Percentiles rank a stretch among this genome's conserved stretches.
phyloP scores from a whole-genome alignment of 2,888 invertebrate species.

The Oscheius onirici region DNA sequence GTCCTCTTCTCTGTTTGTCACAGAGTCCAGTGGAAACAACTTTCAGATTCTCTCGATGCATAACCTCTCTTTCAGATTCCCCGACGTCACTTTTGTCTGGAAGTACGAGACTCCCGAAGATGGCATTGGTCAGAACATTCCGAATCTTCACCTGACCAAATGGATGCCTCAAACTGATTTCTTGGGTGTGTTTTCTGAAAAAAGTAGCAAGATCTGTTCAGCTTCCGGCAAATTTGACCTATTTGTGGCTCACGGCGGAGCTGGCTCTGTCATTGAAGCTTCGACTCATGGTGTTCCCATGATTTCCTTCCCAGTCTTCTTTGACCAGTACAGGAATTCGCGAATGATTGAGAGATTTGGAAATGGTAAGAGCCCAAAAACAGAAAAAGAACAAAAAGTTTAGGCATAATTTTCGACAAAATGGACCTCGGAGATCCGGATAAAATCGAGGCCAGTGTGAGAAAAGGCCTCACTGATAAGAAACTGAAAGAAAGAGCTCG shows the following conservation, averaged over 20 bases:
- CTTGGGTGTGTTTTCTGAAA: conserved; percentile 45
- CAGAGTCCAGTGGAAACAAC: too few species aligned
- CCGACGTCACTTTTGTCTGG: conserved; percentile 60
- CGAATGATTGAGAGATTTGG: conserved; percentile 20
- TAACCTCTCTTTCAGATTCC: conserved; percentile 37
- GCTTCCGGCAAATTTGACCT: conserved; percentile 11
- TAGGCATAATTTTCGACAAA: not conserved
- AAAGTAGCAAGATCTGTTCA: not conserved
- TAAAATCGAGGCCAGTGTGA: not conserved
- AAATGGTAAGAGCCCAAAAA: not conserved
- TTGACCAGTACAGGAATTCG: conserved; percentile 19
- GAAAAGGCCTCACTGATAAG: not conserved
- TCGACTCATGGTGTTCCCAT: conserved; percentile 13
- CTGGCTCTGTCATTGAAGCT: conserved; percentile 2
- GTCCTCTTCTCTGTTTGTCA: too few species aligned
- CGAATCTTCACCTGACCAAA: conserved; percentile 39
- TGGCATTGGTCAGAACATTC: conserved; percentile 23
- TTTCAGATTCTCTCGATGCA: not conserved
- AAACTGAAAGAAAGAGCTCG: not conserved
- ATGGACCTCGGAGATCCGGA: not conserved
- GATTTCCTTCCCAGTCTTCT: conserved; percentile 12
- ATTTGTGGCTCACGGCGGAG: conserved; percentile 27
- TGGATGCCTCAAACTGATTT: conserved; percentile 73
- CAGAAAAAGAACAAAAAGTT: not conserved
- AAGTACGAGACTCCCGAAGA: conserved; percentile 55